phyloP scores from a whole-genome alignment of 2,888 invertebrate species.

The Cataglyphis cursor region DNA sequence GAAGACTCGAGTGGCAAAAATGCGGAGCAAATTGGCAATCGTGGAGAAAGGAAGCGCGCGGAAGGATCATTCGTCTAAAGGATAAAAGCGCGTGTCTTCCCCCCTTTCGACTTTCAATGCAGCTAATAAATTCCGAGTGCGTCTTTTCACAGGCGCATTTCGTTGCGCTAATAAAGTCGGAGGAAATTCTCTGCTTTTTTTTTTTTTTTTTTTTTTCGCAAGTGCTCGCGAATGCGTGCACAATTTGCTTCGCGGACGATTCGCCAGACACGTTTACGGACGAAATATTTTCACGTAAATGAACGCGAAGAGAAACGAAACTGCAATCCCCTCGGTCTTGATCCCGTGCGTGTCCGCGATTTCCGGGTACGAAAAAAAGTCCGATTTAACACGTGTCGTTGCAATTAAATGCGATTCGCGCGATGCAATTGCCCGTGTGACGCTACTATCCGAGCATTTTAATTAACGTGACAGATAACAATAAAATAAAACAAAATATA shows the following conservation, averaged over 20 bases:
- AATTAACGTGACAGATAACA: slow-evolving; percentile 11
- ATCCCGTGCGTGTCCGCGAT: slow-evolving; percentile 20
- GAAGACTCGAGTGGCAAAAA: slow-evolving; percentile 40
- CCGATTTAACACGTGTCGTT: slow-evolving; percentile 31
- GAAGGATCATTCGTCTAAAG: slow-evolving; percentile 24
- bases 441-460: slow-evolving; percentile 4
- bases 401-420: slow-evolving; percentile 31
- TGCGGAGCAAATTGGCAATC: slow-evolving; percentile 67
- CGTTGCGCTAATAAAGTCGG: slow-evolving; percentile 20
- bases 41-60: slow-evolving; percentile 26
- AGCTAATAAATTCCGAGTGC: slow-evolving; percentile 75
- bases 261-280: not conserved
- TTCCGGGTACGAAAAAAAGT: slow-evolving; percentile 4
- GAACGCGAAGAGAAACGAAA: not conserved
- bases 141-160: slow-evolving; percentile 11
- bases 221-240: not conserved
- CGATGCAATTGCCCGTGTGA: not conserved
- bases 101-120: slow-evolving; percentile 60
- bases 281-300: slow-evolving; percentile 26
- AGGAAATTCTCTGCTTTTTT: not conserved
- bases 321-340: slow-evolving; percentile 7
- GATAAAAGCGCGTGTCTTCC: slow-evolving; percentile 61
- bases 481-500: not conserved
- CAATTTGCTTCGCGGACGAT: not conserved
- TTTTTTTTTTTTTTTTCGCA: not conserved